A percentile compares a stretch with the other conserved stretches of the same genome.
Conservation (phyloP, 2,113 vertebrate species). For the Apteryx mantelli region DNA sequence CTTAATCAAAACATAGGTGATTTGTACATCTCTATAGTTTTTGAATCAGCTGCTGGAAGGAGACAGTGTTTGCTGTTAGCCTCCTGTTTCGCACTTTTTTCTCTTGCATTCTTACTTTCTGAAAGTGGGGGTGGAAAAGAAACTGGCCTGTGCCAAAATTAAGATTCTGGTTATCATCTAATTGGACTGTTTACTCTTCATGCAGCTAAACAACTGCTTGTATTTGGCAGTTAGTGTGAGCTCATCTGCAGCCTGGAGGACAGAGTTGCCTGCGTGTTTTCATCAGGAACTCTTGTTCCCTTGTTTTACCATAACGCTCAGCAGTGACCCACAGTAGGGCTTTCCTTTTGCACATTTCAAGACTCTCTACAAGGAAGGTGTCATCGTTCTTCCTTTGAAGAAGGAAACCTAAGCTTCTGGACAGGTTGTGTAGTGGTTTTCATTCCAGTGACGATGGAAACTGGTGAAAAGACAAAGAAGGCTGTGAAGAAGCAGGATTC, state of each 20-base stretch:
- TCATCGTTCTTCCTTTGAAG: not conserved
- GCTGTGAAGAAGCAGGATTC: not conserved
- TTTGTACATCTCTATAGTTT: not conserved
- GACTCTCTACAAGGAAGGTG: not conserved
- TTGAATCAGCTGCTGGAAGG: conserved; percentile 31
- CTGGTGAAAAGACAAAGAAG: not conserved
- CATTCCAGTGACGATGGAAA: not conserved
- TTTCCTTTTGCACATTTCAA: fast-evolving
- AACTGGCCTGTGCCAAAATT: not conserved
- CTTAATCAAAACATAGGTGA: not conserved
- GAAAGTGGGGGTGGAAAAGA: not conserved
- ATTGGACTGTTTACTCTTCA: conserved; percentile 15
- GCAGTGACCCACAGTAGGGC: fast-evolving
- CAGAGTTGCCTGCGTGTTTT: not conserved
- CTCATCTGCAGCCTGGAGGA: not conserved
- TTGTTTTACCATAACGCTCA: not conserved
- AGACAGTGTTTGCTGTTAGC: not conserved
- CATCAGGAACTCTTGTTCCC: not conserved
- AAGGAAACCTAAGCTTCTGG: not conserved
- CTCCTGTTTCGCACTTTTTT: not conserved
- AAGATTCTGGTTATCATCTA: conserved; percentile 16
- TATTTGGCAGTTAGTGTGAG: not conserved
- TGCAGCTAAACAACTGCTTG: not conserved
- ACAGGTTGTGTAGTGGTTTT: not conserved
- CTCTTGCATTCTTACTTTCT: not conserved